Base-by-base conservation (phyloP, 2,113 vertebrate genomes). In the Gulo gulo region DNA sequence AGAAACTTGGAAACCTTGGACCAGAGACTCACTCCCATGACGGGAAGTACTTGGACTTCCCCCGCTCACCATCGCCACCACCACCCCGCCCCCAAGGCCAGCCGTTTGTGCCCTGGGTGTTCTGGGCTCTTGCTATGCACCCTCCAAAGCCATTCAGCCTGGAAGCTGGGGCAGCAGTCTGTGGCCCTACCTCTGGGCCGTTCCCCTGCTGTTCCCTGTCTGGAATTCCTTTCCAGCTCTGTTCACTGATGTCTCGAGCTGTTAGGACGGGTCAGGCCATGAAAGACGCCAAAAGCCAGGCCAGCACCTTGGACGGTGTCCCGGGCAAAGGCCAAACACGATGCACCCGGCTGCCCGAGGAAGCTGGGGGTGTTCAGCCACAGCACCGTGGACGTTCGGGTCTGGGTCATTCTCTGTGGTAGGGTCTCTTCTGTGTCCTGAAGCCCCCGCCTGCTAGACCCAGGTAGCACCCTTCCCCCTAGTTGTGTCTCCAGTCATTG, bases 341-440 rank as follows among this genome's bases (percentile, higher is more conserved):
- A 0, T 4, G 16, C 42, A 4, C n/a, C 20, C 7, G 0, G 26
- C 42, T 20, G 15, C 42, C 24, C 10, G 6, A 36, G 36, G 1
- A 1, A 71, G 63, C 63, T 4, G 15, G 24, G 3, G 14, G 1
- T 59, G 6, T 61, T 24, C 61, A 6, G 3, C 0, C 8, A 34
- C 0, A 1, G 55, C 84, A 0, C 26, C 12, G 0, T 0, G 10
- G 34, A 1, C 21, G 0, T 13, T 10, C 1, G 4, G 50, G 61
- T 11, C 42, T 61, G 63, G 42, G 8, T 24, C 4, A 1, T 21
- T 55, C 87, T 71, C 34, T 7, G 1, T 1, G 45, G 10, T 0
- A 18, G 61, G 63, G 11, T 47, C 42, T 1, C 2, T 16, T 39
- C 11, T 61, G 86, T 31, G 23, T 15, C 10, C 52, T 14, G 52